These are phyloP conservation scores for Amblyjoppa proteus DNA, from an alignment of 2,888 invertebrate genomes.

Conservation along the genomic window DNA sequence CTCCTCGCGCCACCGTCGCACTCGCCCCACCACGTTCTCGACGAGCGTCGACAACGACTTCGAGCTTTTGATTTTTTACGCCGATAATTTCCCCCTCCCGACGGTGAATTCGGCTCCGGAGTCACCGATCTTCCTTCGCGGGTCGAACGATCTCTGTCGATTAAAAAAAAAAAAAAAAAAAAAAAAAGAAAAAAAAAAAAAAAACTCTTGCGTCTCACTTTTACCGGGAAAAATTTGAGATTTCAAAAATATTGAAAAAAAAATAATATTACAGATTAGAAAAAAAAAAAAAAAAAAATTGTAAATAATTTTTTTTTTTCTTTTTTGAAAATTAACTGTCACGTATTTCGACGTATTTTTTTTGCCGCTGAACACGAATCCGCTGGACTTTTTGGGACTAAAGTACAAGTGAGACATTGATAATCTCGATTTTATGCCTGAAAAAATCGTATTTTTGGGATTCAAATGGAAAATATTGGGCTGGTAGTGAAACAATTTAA, in stretches of 20 bases:
- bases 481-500: too few relatives aligned
- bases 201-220: background rate
- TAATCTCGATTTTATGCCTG: too few relatives aligned
- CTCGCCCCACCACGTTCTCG: conserved; percentile 3
- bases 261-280: background rate
- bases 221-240: background rate
- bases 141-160: background rate
- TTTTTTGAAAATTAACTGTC: too few relatives aligned
- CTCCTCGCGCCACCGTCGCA: background rate
- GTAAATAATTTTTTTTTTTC: too few relatives aligned
- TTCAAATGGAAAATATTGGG: too few relatives aligned
- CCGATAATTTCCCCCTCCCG: background rate
- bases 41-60: conserved; percentile 30
- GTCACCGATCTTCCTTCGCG: conserved; percentile 8
- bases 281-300: too few relatives aligned
- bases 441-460: too few relatives aligned
- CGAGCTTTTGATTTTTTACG: conserved; percentile 25
- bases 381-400: too few relatives aligned
- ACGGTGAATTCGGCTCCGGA: conserved; percentile 32
- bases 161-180: background rate
- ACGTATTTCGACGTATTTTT: too few relatives aligned
- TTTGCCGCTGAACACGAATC: too few relatives aligned
- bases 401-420: too few relatives aligned
- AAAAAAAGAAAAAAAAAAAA: background rate
- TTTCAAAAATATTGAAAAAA: background rate